phyloP scores from a whole-genome alignment of 2,113 vertebrate species.

The Scolopax mira region DNA sequence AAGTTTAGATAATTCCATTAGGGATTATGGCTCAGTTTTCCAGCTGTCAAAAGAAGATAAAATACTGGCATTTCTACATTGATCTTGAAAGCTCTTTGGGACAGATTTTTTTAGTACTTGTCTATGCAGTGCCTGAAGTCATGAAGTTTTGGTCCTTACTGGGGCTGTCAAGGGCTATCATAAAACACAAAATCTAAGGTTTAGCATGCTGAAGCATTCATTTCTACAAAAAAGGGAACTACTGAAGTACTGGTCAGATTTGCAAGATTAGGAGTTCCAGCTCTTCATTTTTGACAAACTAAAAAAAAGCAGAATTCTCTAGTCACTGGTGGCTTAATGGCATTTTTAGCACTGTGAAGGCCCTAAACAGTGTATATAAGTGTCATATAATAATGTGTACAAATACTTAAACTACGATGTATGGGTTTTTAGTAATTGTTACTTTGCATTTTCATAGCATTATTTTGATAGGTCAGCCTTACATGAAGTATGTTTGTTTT shows the following conservation, averaged over 20 bases:
- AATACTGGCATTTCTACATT: neutral
- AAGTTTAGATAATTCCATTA: neutral
- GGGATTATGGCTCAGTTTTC: neutral
- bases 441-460: neutral
- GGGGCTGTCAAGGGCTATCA: neutral
- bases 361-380: neutral
- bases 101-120: neutral
- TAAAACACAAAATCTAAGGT: neutral
- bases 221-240: neutral
- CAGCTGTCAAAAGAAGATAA: constrained; percentile 21
- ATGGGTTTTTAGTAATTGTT: neutral
- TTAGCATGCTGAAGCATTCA: neutral
- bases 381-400: neutral
- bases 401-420: neutral
- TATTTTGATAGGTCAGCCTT: neutral
- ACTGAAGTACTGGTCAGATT: neutral
- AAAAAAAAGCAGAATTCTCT: neutral
- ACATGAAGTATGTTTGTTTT: neutral
- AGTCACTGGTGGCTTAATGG: neutral
- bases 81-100: neutral
- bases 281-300: neutral
- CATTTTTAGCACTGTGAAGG: neutral
- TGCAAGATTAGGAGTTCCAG: neutral
- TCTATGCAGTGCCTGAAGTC: neutral
- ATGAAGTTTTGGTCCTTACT: neutral